Percentiles rank a stretch among this genome's conserved stretches.
Evolutionary conservation across 2,113 vertebrate species (phyloP).

Genomic region (Phaethon lepturus): DNA sequence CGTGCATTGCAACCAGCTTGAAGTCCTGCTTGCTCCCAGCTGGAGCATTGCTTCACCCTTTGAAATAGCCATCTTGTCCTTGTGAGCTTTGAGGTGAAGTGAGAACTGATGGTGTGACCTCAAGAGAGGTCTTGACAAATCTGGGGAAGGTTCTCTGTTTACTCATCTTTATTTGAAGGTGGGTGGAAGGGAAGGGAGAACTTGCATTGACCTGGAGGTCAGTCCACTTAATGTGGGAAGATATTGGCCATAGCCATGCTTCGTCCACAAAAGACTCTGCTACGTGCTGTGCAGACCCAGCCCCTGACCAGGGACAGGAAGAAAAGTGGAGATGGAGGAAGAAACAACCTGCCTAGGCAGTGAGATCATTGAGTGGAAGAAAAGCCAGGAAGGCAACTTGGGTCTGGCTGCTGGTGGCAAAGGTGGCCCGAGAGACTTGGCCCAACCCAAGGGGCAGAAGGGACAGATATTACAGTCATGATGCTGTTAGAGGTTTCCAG

Average conservation of each 20-base stretch:
- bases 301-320: not conserved
- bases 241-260: fast-evolving
- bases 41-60: not conserved
- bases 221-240: not conserved
- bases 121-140: not conserved
- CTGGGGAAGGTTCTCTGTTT: not conserved
- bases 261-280: not conserved
- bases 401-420: not conserved
- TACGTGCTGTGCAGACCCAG: not conserved
- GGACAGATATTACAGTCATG: fast-evolving
- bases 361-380: not conserved
- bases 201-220: not conserved
- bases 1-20: not conserved
- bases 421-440: not conserved
- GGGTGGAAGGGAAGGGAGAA: not conserved
- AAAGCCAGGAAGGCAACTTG: not conserved
- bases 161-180: not conserved
- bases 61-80: fast-evolving
- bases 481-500: not conserved
- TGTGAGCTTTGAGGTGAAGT: not conserved
- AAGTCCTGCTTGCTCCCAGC: not conserved
- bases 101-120: not conserved
- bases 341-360: not conserved
- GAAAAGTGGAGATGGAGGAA: not conserved
- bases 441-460: not conserved